Conservation (phyloP, 2,888 invertebrate genomes). For the Megaustenia siamemsis region DNA sequence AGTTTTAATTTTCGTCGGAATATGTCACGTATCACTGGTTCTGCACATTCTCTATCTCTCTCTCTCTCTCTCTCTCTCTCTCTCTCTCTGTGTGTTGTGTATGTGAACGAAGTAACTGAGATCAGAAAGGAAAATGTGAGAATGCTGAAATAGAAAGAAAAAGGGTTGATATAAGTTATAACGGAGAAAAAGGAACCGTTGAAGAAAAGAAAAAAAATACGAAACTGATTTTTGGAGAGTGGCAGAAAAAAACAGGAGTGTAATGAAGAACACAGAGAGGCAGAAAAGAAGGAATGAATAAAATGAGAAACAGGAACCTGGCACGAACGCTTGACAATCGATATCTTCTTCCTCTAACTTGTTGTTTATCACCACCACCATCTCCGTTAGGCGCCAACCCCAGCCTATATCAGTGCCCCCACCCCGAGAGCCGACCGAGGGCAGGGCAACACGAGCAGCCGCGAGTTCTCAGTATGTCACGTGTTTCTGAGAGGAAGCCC, state of each 20-base stretch:
- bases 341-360: not conserved
- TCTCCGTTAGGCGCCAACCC: not conserved
- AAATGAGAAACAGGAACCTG: not conserved
- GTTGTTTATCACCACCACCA: not conserved
- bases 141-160: no score
- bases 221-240: no score
- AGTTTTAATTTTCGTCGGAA: no score
- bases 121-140: no score
- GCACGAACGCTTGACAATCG: not conserved
- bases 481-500: conserved; percentile 16
- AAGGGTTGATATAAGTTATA: no score
- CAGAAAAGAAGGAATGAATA: not conserved
- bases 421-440: not conserved
- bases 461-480: not conserved
- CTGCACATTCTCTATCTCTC: no score
- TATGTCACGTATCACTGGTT: no score
- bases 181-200: no score
- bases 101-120: no score
- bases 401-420: not conserved
- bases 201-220: no score
- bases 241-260: not conserved
- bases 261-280: not conserved
- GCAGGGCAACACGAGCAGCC: not conserved
- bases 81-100: no score
- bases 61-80: no score